phyloP scores from a whole-genome alignment of 2,797 vertebrate genomes.

The Bucorvus abyssinicus region DNA sequence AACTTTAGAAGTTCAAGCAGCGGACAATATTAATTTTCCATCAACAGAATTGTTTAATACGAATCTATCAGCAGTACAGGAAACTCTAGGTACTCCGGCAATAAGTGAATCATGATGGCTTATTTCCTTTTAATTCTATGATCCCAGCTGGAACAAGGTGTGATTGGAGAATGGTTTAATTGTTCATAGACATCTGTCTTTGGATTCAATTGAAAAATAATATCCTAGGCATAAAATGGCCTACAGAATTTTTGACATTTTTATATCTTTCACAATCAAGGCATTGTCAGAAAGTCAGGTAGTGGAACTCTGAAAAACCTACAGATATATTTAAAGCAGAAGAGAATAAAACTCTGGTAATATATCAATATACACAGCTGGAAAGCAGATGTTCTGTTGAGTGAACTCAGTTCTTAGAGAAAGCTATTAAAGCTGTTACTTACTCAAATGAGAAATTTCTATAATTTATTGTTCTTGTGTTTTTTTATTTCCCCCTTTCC shows the following conservation, averaged over 20 bases:
- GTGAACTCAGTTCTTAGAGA: conserved; percentile 71
- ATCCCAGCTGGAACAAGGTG: conserved; percentile 82
- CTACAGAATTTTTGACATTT: conserved; percentile 76
- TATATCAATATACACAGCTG: conserved; percentile 81
- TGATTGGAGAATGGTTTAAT: conserved; percentile 78
- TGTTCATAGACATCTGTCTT: conserved; percentile 81
- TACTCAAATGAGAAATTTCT: conserved; percentile 73
- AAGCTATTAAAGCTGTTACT: conserved; percentile 75
- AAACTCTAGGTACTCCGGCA: conserved; percentile 64
- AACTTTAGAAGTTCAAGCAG: conserved; percentile 78
- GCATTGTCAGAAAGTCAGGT: conserved; percentile 78
- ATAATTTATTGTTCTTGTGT: conserved; percentile 75
- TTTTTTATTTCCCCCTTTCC: conserved; percentile 55
- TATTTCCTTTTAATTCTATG: conserved; percentile 81
- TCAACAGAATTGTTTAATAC: conserved; percentile 76
- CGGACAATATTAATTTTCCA: conserved; percentile 74
- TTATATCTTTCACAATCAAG: conserved; percentile 80
- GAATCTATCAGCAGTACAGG: conserved; percentile 71
- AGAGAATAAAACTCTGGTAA: conserved; percentile 71
- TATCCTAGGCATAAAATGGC: conserved; percentile 73
- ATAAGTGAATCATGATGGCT: conserved; percentile 81
- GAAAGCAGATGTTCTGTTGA: conserved; percentile 80
- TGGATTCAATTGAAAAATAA: conserved; percentile 78
- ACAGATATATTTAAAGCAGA: conserved; percentile 73
- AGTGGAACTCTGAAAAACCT: conserved; percentile 71